A percentile compares a stretch with the other conserved stretches of the same genome.
Evolutionary conservation across 2,888 invertebrate genomes (phyloP).

Genomic region (Brassicogethes aeneus): DNA sequence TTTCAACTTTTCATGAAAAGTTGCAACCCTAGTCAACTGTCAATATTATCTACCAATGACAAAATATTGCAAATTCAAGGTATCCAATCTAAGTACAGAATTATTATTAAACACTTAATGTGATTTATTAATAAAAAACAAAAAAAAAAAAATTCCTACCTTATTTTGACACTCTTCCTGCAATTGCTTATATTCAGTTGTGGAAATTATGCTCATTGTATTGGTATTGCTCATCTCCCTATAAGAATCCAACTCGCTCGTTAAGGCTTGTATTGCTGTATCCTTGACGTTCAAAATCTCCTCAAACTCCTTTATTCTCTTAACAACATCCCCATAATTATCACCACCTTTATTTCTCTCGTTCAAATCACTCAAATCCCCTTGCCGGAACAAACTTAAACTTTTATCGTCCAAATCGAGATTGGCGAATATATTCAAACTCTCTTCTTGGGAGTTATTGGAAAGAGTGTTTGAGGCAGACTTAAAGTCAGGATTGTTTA

Average conservation of each 20-base stretch:
- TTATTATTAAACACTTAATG: no score
- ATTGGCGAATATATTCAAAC: conserved; percentile 36
- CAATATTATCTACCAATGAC: no score
- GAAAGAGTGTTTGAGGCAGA: conserved; percentile 11
- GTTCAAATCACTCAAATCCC: background rate
- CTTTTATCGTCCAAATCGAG: conserved; percentile 36
- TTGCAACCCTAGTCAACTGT: no score
- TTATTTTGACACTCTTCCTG: conserved; percentile 61
- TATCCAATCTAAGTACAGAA: no score
- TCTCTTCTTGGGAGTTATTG: conserved; percentile 31
- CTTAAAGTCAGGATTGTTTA: conserved; percentile 29
- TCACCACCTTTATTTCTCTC: background rate
- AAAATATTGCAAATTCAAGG: no score
- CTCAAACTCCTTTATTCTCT: conserved; percentile 38
- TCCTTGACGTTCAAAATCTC: conserved; percentile 42
- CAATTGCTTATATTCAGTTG: conserved; percentile 64
- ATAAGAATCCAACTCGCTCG: conserved; percentile 43
- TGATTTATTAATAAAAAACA: no score
- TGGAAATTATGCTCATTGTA: conserved; percentile 47
- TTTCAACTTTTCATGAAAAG: no score
- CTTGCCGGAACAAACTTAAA: conserved; percentile 16
- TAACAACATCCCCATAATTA: conserved; percentile 15
- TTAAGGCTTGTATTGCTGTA: conserved; percentile 41
- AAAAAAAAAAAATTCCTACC: conserved; percentile 41
- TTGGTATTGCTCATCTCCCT: conserved; percentile 44